Percentiles rank a stretch among this genome's conserved stretches.
Conservation (phyloP, 2,797 vertebrate species). For the Melanitta fusca region DNA sequence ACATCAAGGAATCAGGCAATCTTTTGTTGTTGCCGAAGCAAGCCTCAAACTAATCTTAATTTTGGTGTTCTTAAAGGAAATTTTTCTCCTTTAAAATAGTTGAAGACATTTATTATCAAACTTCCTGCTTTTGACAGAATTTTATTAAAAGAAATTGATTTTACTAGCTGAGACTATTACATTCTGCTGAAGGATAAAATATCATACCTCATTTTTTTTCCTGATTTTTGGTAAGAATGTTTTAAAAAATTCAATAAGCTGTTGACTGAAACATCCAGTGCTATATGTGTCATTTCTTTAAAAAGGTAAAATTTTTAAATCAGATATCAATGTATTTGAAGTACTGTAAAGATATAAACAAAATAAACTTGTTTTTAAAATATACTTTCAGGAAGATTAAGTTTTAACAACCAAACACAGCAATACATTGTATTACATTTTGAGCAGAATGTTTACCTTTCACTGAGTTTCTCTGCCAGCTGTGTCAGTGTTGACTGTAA, state of each 20-base stretch:
- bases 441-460: constrained; percentile 63
- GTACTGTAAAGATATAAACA: not conserved
- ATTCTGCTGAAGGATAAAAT: constrained; percentile 36
- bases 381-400: constrained; percentile 34
- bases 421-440: constrained; percentile 55
- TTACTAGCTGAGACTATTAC: constrained; percentile 18
- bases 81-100: constrained; percentile 22
- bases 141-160: constrained; percentile 56
- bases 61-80: not conserved
- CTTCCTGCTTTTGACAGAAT: constrained; percentile 36
- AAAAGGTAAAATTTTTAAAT: not conserved
- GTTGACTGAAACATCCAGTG: constrained; percentile 19
- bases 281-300: not conserved
- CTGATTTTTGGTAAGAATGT: constrained; percentile 21
- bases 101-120: constrained; percentile 43
- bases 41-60: constrained; percentile 20
- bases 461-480: constrained; percentile 68
- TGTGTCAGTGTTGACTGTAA: constrained; percentile 54
- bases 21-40: not conserved
- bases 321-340: not conserved
- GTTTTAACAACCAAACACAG: constrained; percentile 45
- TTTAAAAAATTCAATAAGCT: not conserved
- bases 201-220: not conserved
- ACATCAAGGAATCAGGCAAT: not conserved
- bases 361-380: not conserved